A percentile compares a stretch with the other conserved stretches of the same genome.
Conservation (phyloP, 2,113 vertebrate genomes). For the Pterocles orientalis region DNA sequence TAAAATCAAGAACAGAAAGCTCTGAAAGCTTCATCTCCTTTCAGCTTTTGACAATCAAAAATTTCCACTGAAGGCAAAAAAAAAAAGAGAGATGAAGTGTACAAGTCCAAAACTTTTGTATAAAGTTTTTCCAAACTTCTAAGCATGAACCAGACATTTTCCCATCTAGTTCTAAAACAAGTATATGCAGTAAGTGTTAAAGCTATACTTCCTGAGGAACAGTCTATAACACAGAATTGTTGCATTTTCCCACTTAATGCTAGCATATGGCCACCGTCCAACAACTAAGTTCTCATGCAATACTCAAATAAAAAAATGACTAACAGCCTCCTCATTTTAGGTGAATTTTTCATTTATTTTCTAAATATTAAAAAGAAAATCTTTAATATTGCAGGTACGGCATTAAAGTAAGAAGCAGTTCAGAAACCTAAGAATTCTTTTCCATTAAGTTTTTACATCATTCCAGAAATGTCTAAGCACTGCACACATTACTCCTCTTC, state of each 20-base stretch:
- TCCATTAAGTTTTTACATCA: conserved; percentile 32
- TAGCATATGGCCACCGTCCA: background rate
- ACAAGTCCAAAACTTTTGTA: background rate
- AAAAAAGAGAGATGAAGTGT: background rate
- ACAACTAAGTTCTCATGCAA: background rate
- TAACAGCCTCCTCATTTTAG: background rate
- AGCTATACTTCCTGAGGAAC: background rate
- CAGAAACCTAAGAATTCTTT: background rate
- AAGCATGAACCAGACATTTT: background rate
- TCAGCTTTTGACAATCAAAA: background rate
- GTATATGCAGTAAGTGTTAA: background rate
- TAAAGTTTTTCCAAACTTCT: background rate
- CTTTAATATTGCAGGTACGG: background rate
- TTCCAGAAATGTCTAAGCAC: background rate
- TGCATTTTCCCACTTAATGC: background rate
- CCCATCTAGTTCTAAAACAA: background rate
- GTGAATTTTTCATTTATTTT: background rate
- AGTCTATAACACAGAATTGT: background rate
- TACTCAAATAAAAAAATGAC: background rate
- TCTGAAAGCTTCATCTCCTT: background rate
- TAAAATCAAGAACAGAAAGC: background rate
- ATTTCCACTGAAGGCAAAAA: background rate
- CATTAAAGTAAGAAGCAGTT: background rate
- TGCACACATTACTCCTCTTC: background rate
- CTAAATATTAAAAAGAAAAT: conserved; percentile 2